Base-by-base conservation (phyloP, 2,888 invertebrate genomes). In the Drosophila leonis region DNA sequence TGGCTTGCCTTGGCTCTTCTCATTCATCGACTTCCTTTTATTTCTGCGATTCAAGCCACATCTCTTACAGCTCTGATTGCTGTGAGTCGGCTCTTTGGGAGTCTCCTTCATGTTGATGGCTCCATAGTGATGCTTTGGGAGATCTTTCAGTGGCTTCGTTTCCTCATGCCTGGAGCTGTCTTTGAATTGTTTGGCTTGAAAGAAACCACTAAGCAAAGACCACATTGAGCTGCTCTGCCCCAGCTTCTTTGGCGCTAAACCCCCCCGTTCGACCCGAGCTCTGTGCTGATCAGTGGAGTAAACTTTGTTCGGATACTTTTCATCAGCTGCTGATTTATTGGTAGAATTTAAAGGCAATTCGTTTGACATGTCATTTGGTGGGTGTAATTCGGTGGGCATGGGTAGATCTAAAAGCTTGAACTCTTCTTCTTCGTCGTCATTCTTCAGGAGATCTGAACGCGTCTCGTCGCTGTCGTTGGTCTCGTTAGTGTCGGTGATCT, bases 321-420 rank as follows among this genome's bases (percentile, higher is more conserved):
- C 55, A 82, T 70, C 74, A 41, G 37, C 56, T 61, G 66, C 48
- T 31, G 71, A 62, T 83, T 83, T 83, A 83, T 83, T 83, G 33
- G 52, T 10, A 13, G 68, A 56, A 69, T 55, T 52, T 62, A 78
- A 52, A 65, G 49, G 67, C 65, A 65, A 62, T 31, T 83, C 65
- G 49, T 54, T 70, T 48, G 72, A 64, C 51, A 76, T 56, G 10
- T 69, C 71, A 72, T 65, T 67, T 18, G 57, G 54, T 29, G 24
- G 39, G 18, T 62, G 20, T 49, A 48, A 7, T n/a, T 67, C 51
- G n/a, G 39, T 31, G 0, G 29, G n/a, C 27, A 27, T n/a, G 5
- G 60, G n/a, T 18, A 31, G 12, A 1, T 68, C 60, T 8, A 13
- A 27, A 9, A 29, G 37, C 24, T 55, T 42, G 0, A n/a, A n/a